Base-by-base conservation (phyloP, 2,888 invertebrate genomes). In the Phyllotreta striolata region DNA sequence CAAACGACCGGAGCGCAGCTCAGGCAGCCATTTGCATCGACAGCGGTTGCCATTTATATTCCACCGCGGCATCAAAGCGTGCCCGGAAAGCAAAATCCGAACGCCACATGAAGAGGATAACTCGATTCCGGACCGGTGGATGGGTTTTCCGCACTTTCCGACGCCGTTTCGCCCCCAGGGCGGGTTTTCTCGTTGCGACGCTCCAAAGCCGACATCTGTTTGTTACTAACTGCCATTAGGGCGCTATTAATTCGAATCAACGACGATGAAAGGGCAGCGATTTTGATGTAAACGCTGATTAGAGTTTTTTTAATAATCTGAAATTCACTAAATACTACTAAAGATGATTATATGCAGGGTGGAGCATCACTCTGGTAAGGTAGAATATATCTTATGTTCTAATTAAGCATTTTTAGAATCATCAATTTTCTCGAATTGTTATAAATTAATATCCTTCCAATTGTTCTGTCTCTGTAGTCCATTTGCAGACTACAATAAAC, bases 21-120 rank as follows among this genome's bases (percentile, higher is more conserved):
- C 70, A 74, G 72, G 77, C 77, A 75, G 78, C 79, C 78, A 79
- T 79, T 79, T 79, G 78, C 78, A 79, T 79, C 78, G 73, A 76
- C 73, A 78, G 78, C 78, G 76, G 78, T 78, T 77, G 77, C 79
- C 79, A 78, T 78, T 24, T 78, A 78, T 76, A 77, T 78, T 63
- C 59, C 76, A 78, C 78, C 77, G 76, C 74, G 74, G 74, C 67
- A 78, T 78, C 78, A 78, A 78, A 78, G 78, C 68, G 68, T 73
- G 74, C 76, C 76, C 77, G 69, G 73, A 66, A 76, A 76, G 74
- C 70, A 76, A 76, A 75, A 68, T 61, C 52, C 34, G 55, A 70
- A 68, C 71, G 70, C 66, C 68, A 69, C 69, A 74, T 74, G 73
- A 70, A 74, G 69, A 73, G 68, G 71, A 73, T 79, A 79, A 80